Evolutionary conservation across 2,113 vertebrate genomes (phyloP).

Genomic region (Scalopus aquaticus): DNA sequence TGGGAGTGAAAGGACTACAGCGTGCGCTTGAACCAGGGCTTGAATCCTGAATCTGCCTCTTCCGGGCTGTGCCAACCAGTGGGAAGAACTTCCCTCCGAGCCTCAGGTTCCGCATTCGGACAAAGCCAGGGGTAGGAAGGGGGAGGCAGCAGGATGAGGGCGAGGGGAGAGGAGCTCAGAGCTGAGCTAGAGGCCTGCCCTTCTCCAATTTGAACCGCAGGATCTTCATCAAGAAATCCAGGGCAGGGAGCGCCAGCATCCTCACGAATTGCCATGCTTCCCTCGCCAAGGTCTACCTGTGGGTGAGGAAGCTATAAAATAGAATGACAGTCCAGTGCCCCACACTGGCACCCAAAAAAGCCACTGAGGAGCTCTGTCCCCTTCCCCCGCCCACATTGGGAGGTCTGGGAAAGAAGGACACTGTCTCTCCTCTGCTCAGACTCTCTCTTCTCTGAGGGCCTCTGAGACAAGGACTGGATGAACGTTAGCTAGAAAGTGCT

Average conservation of each 20-base stretch:
- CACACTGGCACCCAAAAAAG: background rate
- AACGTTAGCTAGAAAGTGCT: background rate
- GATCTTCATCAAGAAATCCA: background rate
- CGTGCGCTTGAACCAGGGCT: background rate
- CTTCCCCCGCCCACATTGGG: background rate
- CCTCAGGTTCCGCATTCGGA: background rate
- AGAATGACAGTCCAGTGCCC: background rate
- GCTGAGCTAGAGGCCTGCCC: background rate
- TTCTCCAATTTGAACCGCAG: background rate
- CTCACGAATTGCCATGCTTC: too few relatives aligned
- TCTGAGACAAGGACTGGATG: background rate
- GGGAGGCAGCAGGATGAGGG: background rate
- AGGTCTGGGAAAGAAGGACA: background rate
- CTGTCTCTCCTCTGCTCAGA: background rate
- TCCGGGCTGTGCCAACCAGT: background rate
- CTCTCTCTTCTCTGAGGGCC: background rate
- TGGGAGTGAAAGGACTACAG: background rate
- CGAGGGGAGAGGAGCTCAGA: too few relatives aligned
- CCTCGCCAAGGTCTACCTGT: background rate
- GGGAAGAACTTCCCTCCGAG: background rate
- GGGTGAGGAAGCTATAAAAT: background rate
- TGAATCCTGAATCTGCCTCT: background rate
- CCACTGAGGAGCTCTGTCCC: background rate
- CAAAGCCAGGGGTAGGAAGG: background rate
- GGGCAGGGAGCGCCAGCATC: background rate